A percentile compares a stretch with the other conserved stretches of the same genome.
Evolutionary conservation across 2,113 vertebrate species (phyloP).

Genomic region (Nothoprocta perdicaria): DNA sequence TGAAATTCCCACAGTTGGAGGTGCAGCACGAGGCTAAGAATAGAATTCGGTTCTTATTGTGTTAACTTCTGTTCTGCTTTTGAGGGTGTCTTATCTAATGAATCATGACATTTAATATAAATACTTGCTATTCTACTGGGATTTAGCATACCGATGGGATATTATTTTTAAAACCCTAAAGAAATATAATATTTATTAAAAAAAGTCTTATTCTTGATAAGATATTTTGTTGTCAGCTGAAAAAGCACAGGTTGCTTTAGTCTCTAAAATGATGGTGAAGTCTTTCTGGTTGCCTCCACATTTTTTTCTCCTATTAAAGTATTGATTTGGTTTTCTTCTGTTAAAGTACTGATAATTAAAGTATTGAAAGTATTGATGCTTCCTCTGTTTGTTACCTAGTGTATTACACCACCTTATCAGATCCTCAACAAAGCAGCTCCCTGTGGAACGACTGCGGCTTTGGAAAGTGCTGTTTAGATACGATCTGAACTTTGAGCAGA

Average conservation of each 20-base stretch:
- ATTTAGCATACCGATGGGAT: background rate
- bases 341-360: too few relatives aligned
- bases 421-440: background rate
- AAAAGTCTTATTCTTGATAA: background rate
- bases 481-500: background rate
- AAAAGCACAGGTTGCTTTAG: background rate
- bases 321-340: too few relatives aligned
- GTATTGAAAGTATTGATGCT: background rate
- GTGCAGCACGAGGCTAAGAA: background rate
- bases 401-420: background rate
- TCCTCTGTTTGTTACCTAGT: background rate
- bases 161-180: background rate
- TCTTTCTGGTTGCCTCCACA: background rate
- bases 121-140: background rate
- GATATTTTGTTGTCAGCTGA: background rate
- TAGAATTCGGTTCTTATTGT: background rate
- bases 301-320: background rate
- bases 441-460: background rate
- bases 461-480: background rate
- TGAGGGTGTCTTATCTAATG: background rate
- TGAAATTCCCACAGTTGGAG: background rate
- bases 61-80: background rate
- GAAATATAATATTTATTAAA: background rate
- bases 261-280: background rate
- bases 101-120: background rate